phyloP scores from a whole-genome alignment of 2,113 vertebrate species.

The Romanogobio albipinnatus region DNA sequence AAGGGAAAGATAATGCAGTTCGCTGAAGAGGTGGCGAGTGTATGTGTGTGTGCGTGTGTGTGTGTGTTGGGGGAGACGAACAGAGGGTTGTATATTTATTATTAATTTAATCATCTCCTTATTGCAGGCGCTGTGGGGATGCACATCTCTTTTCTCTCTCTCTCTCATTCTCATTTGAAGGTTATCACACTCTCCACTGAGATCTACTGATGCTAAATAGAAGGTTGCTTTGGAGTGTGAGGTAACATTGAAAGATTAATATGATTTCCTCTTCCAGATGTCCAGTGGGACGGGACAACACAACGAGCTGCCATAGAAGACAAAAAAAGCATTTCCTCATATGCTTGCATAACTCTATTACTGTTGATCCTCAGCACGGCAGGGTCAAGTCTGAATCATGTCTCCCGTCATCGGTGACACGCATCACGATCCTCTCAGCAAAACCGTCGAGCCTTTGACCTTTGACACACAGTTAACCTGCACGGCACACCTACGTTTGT shows the following conservation, averaged over 20 bases:
- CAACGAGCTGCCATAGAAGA: not conserved
- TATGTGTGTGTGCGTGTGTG: not conserved
- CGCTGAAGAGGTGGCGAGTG: constrained; percentile 31
- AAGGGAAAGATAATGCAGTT: constrained; percentile 53
- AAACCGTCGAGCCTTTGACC: not conserved
- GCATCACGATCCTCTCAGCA: not conserved
- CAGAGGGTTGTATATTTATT: constrained; percentile 64
- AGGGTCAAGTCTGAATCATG: not conserved
- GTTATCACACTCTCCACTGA: constrained; percentile 63
- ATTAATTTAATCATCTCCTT: constrained; percentile 67
- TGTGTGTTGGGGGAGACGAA: constrained; percentile 12
- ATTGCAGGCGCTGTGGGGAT: constrained; percentile 37
- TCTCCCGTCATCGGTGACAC: constrained; percentile 2
- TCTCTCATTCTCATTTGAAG: constrained; percentile 44
- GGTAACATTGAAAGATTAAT: constrained; percentile 41
- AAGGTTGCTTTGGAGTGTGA: constrained; percentile 61
- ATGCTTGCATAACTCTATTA: constrained; percentile 19
- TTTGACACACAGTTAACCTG: constrained; percentile 42
- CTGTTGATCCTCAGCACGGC: not conserved
- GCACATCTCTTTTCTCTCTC: constrained; percentile 40
- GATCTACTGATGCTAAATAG: constrained; percentile 59
- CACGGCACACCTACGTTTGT: constrained; percentile 17
- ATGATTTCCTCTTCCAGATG: constrained; percentile 34
- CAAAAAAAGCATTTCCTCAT: not conserved
- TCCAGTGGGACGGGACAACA: constrained; percentile 31